Base-by-base conservation (phyloP, 2,888 invertebrate genomes). In the Toxonevra muliebris region DNA sequence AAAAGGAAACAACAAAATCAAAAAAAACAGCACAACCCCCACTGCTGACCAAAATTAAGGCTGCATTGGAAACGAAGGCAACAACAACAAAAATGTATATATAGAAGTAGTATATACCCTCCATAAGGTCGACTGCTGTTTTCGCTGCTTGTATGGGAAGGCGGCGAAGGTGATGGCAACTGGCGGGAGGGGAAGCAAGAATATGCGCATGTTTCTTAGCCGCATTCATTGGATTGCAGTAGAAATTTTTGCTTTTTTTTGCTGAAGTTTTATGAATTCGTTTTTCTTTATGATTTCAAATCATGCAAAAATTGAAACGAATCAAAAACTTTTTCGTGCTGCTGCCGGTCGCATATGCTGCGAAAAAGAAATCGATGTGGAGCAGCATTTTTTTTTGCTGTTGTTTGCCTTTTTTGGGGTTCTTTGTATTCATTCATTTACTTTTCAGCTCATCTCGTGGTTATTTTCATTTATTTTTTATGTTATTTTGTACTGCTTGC, bases 281-380 rank as follows among this genome's bases (percentile, higher is more conserved):
- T 11, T 20, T 43, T 60, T 60, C 19, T 65, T 65, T 65, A 65
- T 65, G 65, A 54, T 53, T n/a, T 54, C 17, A 53, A 65, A 60
- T 65, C 65, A 65, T 60, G 65, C 60, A 65, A 65, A 65, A 65
- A 30, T 30, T 65, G 65, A 65, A 60, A 60, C 60, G 65, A 65
- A 65, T 65, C 65, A 60, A 30, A 58, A 52, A 11, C 41, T 42
- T 19, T 53, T 53, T 60, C 65, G 65, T 60, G 65, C 30, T 30
- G 30, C 30, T 30, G 30, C 30, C 30, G 30, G 30, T 30, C 30
- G 30, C 60, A 60, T 30, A 45, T 59, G 63, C 59, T 63, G 59
- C 67, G 63, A 68, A 68, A 54, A 54, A 68, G 63, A 63, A 67
- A 67, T 67, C 62, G 59, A 67, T 62, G 66, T 13, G 61, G 50